A percentile compares a stretch with the other conserved stretches of the same genome.
phyloP scores from a whole-genome alignment of 2,797 vertebrate species.

The Erpetoichthys calabaricus region DNA sequence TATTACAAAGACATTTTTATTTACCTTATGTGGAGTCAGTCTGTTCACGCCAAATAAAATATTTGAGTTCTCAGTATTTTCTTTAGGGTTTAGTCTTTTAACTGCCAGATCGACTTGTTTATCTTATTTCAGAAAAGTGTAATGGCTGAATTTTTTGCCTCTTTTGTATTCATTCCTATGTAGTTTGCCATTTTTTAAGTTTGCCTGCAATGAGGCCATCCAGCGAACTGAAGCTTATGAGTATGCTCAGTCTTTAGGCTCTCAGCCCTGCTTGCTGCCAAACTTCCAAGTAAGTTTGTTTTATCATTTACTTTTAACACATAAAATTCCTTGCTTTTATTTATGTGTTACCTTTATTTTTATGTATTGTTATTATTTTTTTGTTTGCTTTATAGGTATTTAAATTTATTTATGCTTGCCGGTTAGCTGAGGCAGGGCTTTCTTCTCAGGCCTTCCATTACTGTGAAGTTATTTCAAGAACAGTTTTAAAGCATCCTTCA shows the following conservation, averaged over 20 bases:
- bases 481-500: slow-evolving; percentile 55
- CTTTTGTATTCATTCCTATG: neutral
- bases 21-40: no score
- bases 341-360: neutral
- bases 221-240: slow-evolving; percentile 93
- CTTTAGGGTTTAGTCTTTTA: no score
- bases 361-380: neutral
- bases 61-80: no score
- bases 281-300: slow-evolving; percentile 70
- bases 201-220: slow-evolving; percentile 85
- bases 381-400: slow-evolving; percentile 56
- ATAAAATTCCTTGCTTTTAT: neutral
- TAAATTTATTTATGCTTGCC: slow-evolving; percentile 90
- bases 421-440: slow-evolving; percentile 80
- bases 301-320: fast-evolving
- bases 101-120: no score
- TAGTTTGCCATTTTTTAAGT: slow-evolving; percentile 72
- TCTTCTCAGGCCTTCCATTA: slow-evolving; percentile 90
- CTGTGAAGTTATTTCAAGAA: slow-evolving; percentile 79
- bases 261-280: slow-evolving; percentile 62
- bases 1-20: no score
- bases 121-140: no score
- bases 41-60: no score
- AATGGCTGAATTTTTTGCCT: no score
- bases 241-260: slow-evolving; percentile 81